Evolutionary conservation across 2,888 invertebrate species (phyloP).

Genomic region (Eupithecia inturbata): DNA sequence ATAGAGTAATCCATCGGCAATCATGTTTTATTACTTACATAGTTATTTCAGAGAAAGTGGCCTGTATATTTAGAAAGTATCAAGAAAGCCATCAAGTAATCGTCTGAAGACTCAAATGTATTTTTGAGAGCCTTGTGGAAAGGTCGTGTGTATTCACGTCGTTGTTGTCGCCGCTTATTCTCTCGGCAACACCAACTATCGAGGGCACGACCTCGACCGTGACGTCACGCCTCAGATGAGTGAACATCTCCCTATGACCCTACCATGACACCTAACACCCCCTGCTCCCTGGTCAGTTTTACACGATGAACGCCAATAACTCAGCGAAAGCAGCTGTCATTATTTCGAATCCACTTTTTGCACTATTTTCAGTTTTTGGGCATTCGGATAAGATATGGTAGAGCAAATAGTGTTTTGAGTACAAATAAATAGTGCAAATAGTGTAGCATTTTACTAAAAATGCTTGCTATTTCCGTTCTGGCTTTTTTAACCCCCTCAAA

Average conservation of each 20-base stretch:
- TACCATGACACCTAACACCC: constrained; percentile 41
- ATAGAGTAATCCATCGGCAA: not conserved
- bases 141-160: constrained; percentile 54
- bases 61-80: constrained; percentile 16
- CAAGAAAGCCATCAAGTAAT: constrained; percentile 36
- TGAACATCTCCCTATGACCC: constrained; percentile 67
- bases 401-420: too few species aligned
- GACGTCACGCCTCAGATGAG: constrained; percentile 79
- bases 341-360: constrained; percentile 43
- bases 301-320: constrained; percentile 65
- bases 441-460: too few species aligned
- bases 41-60: constrained; percentile 16
- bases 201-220: constrained; percentile 77
- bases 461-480: not conserved
- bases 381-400: not conserved
- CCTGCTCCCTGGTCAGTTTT: constrained; percentile 62
- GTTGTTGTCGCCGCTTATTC: constrained; percentile 60
- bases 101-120: constrained; percentile 24
- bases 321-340: constrained; percentile 66
- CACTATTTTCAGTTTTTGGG: not conserved
- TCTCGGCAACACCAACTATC: constrained; percentile 55
- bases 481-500: not conserved
- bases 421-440: too few species aligned
- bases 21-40: constrained; percentile 14
- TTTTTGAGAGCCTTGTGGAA: constrained; percentile 44